These are phyloP conservation scores for Drosophila hamatofila DNA, from an alignment of 2,888 invertebrate species.

Conservation along the genomic window DNA sequence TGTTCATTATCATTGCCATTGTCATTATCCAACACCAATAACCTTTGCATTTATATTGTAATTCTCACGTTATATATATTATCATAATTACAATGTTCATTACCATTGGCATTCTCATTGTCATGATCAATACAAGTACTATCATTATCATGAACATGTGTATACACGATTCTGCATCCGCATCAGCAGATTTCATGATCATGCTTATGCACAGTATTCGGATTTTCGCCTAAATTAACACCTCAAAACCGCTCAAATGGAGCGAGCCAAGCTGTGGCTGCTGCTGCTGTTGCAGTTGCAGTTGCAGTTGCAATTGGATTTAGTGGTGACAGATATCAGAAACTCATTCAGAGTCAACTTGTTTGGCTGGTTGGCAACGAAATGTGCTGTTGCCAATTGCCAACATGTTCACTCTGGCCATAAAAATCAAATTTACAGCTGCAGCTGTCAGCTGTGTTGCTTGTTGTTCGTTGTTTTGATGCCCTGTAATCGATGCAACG, in stretches of 20 bases:
- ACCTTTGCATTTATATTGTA: no score
- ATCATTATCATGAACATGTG: conserved; percentile 2
- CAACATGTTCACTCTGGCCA: conserved; percentile 70
- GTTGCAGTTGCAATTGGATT: conserved; percentile 52
- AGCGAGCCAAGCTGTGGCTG: conserved; percentile 12
- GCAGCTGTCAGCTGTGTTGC: conserved; percentile 68
- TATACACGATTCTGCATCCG: not conserved
- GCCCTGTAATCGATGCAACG: not conserved
- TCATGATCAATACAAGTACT: not conserved
- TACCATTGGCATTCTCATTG: not conserved
- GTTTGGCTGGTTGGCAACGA: conserved; percentile 53
- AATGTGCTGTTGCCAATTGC: conserved; percentile 62
- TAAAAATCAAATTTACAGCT: conserved; percentile 80
- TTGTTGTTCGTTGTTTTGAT: conserved; percentile 28
- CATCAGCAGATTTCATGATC: conserved; percentile 52
- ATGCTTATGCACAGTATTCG: conserved; percentile 18
- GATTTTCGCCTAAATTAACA: conserved; percentile 67
- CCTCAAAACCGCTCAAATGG: conserved; percentile 57
- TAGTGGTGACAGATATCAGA: conserved; percentile 73
- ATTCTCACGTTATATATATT: not conserved
- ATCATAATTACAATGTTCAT: not conserved
- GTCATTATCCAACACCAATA: not conserved
- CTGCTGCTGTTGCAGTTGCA: conserved; percentile 27
- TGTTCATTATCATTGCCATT: not conserved
- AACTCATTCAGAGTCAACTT: conserved; percentile 57